Conservation (phyloP, 2,888 invertebrate genomes). For the Sesamia inferens region DNA sequence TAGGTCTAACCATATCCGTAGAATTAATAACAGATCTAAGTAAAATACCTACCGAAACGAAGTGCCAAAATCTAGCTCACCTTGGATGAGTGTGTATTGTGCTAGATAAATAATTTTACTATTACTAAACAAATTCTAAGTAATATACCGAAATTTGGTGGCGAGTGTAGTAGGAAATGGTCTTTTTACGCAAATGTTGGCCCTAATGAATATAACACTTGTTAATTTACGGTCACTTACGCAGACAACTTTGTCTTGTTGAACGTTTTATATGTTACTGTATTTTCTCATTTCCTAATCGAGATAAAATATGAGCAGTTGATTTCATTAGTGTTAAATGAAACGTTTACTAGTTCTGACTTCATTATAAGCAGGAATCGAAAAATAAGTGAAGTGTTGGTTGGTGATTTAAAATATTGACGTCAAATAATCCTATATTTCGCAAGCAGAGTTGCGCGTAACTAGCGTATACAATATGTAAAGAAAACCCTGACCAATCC, state of each 20-base stretch:
- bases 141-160: conserved; percentile 21
- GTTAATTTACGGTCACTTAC: conserved; percentile 6
- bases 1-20: conserved; percentile 39
- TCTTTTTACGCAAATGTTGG: conserved; percentile 34
- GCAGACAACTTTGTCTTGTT: conserved; percentile 21
- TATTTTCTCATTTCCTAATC: conserved; percentile 16
- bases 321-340: conserved; percentile 27
- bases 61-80: conserved; percentile 48
- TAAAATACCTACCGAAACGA: conserved; percentile 46
- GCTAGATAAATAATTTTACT: conserved; percentile 52
- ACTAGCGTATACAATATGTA: no score
- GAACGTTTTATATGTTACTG: conserved; percentile 8
- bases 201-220: conserved; percentile 33
- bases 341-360: conserved; percentile 8
- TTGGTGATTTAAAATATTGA: neutral
- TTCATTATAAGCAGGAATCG: neutral
- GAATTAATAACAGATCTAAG: conserved; percentile 33
- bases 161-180: conserved; percentile 26
- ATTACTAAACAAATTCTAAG: conserved; percentile 26
- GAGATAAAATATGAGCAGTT: conserved; percentile 14
- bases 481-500: no score
- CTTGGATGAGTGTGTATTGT: conserved; percentile 46
- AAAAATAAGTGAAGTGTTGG: neutral
- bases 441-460: no score
- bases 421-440: no score